phyloP scores from a whole-genome alignment of 2,888 invertebrate genomes.

The Chalcis sispes region DNA sequence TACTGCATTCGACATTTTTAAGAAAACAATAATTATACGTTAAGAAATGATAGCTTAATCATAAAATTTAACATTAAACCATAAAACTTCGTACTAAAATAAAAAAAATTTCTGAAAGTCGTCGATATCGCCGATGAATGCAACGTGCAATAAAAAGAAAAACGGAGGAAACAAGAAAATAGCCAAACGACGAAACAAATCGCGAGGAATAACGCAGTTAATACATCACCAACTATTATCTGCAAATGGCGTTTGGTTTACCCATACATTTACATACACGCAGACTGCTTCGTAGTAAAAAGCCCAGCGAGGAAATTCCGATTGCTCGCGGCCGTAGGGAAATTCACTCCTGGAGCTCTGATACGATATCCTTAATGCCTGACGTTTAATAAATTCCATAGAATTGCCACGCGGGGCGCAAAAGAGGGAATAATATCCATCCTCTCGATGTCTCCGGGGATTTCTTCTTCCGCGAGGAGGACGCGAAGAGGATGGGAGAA shows the following conservation, averaged over 20 bases:
- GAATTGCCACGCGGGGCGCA: constrained; percentile 53
- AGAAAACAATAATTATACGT: too few species aligned
- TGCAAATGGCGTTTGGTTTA: constrained; percentile 24
- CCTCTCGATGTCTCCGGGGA: constrained; percentile 37
- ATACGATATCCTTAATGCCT: constrained; percentile 63
- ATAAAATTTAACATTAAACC: too few species aligned
- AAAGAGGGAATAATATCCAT: constrained; percentile 43
- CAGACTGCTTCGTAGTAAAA: constrained; percentile 5
- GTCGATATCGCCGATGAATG: too few species aligned
- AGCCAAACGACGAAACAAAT: constrained; percentile 32
- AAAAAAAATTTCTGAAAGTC: too few species aligned
- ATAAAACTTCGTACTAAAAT: too few species aligned
- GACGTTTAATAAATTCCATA: constrained; percentile 64
- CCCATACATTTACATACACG: too few species aligned
- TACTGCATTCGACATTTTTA: too few species aligned
- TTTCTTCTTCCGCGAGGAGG: constrained; percentile 23
- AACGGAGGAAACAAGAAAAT: not conserved
- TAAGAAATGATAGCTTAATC: too few species aligned
- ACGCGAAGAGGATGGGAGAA: too few species aligned
- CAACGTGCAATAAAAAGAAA: not conserved
- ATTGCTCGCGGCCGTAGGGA: constrained; percentile 60
- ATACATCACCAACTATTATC: constrained; percentile 52
- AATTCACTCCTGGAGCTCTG: constrained; percentile 58
- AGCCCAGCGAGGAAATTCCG: constrained; percentile 46
- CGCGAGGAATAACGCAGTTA: constrained; percentile 47